Base-by-base conservation (phyloP, 2,113 vertebrate genomes). In the Datnioides undecimradiatus region DNA sequence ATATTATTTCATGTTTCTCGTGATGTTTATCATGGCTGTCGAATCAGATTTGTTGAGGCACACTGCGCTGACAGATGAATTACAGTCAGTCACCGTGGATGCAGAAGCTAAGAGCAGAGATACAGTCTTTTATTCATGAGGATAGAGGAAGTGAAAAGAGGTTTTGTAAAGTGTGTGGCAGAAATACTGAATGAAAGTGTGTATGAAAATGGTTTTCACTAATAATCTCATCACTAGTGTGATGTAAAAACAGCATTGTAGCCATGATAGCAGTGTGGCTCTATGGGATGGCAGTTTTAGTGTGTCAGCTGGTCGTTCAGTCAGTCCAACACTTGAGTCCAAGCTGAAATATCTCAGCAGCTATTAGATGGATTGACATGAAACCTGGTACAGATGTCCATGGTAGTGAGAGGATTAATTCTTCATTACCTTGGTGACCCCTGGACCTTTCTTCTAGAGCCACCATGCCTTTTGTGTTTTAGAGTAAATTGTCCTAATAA, bases 21-120 rank as follows among this genome's bases (percentile, higher is more conserved):
- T 60, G 13, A 71, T 67, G 43, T 76, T 75, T 68, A 68, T 76
- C 45, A 29, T 6, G 10, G 46, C 59, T 38, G 69, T 82, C 31
- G 31, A 49, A 38, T 79, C 11, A 25, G 38, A 79, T 78, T 66
- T 71, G 51, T 78, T 73, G 33, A 70, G 41, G 36, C 41, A 31
- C 25, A 19, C 38, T 38, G 8, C 65, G 41, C 29, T 72, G 68
- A 63, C 57, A 38, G 54, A 68, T 54, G 27, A 80, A 72, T 79
- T 36, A 2, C 46, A 29, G 40, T 58, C 33, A 33, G 36, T 31
- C 31, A 12, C 17, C 68, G 41, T 59, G 16, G 23, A 21, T 33
- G 29, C n/a, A 49, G 23, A 73, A 33, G 0, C 31, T 12, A 29
- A 49, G 27, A 71, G 66, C 19, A 62, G 58, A 71, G 23, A 72